A percentile compares a stretch with the other conserved stretches of the same genome.
Evolutionary conservation across 2,113 vertebrate genomes (phyloP).

Genomic region (Glaucidium brasilianum): DNA sequence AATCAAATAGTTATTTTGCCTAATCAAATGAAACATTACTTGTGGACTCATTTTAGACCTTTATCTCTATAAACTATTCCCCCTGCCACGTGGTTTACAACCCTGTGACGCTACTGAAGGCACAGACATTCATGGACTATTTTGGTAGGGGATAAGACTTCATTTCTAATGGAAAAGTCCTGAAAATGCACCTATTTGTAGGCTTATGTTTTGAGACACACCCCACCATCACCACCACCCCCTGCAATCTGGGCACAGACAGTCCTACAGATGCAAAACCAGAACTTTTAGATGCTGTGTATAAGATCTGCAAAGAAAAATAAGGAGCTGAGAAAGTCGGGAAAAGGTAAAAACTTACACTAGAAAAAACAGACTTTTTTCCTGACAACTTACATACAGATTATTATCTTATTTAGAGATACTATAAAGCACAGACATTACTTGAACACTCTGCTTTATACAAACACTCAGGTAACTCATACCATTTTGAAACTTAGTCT

Average conservation of each 20-base stretch:
- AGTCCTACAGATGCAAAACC: background rate
- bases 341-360: background rate
- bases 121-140: background rate
- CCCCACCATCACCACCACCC: too few relatives aligned
- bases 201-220: background rate
- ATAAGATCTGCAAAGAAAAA: background rate
- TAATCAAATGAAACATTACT: background rate
- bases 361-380: background rate
- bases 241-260: background rate
- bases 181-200: background rate
- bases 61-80: background rate
- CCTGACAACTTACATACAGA: background rate
- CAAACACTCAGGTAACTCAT: background rate
- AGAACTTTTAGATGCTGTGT: background rate
- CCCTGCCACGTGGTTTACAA: background rate
- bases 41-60: background rate
- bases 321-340: rapidly evolving
- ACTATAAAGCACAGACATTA: background rate
- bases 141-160: background rate
- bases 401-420: background rate
- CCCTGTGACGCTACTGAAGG: background rate
- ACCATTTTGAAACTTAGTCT: background rate
- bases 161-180: background rate
- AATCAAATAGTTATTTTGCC: background rate
- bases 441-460: background rate